phyloP scores from a whole-genome alignment of 2,797 vertebrate species.

The Aphelocoma californica region DNA sequence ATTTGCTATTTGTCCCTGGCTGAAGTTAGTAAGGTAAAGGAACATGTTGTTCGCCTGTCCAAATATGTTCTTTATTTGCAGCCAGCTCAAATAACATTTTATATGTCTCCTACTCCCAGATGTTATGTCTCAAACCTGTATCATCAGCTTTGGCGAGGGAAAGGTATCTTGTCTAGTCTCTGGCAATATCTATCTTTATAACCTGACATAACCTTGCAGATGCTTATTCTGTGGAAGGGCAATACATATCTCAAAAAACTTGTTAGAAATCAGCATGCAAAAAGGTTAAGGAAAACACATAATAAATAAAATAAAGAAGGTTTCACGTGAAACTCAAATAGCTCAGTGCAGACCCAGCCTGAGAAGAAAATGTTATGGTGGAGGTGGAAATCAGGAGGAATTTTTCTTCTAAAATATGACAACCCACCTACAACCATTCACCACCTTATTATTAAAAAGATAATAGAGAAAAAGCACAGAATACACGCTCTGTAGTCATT shows the following conservation, averaged over 20 bases:
- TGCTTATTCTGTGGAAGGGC: background rate
- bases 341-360: background rate
- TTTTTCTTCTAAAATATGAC: slow-evolving; percentile 48
- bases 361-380: slow-evolving; percentile 46
- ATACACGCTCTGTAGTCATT: background rate
- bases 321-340: background rate
- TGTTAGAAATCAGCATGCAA: background rate
- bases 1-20: background rate
- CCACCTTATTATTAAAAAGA: slow-evolving; percentile 56
- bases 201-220: background rate
- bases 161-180: background rate
- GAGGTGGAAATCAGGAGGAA: slow-evolving; percentile 44
- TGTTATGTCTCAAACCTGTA: background rate
- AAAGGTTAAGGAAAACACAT: background rate
- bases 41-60: background rate
- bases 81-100: background rate
- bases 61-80: slow-evolving; percentile 6
- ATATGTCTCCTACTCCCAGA: background rate
- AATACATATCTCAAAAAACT: background rate
- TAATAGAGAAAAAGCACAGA: slow-evolving; percentile 14
- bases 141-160: background rate
- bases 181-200: background rate
- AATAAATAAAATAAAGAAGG: background rate
- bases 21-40: background rate
- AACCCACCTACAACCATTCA: slow-evolving; percentile 62